Base-by-base conservation (phyloP, 2,888 invertebrate species). In the Acutogordius australiensis region DNA sequence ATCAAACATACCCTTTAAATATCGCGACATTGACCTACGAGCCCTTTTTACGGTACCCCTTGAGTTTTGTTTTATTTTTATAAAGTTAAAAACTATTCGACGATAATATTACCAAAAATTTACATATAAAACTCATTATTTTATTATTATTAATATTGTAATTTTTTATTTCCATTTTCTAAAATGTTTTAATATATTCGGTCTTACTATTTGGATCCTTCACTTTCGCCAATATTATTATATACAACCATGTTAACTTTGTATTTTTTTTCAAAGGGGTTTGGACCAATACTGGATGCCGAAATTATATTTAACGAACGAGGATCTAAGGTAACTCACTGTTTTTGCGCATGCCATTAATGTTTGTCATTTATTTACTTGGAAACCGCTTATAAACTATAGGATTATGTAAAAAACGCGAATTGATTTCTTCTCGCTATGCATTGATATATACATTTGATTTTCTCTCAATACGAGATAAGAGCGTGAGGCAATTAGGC, bases 241-340 rank as follows among this genome's bases (percentile, higher is more conserved):
- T 21, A 26, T 60, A 29, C 27, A 4, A 29, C 28, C 2, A 30
- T 51, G 23, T 45, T 13, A 30, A 51, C 2, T 2, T 60, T 8
- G 26, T 60, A 63, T 65, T 73, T 73, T 75, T 75, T 68, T 70
- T 72, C 80, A 81, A 79, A 90, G 87, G 88, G 90, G 82, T 94
- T 84, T 77, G 94, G 94, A 72, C 81, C 83, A 70, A 94, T 97
- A 73, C 79, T 91, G 74, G 94, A 94, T 77, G 94, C 91, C 75
- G 94, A 97, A 80, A 97, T 94, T 70, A 94, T 94, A 74, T 97
- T 94, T 79, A 97, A 97, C 76, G 94, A 97, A 77, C 79, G 94
- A 67, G 97, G 94, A 74, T 91, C 91, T 68, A 97, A 97, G 87
- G 94, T 94, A 82, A 81, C n/a, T n/a, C n/a, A n/a, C n/a, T n/a